phyloP scores from a whole-genome alignment of 2,113 vertebrate genomes.

The Cepphus grylle region DNA sequence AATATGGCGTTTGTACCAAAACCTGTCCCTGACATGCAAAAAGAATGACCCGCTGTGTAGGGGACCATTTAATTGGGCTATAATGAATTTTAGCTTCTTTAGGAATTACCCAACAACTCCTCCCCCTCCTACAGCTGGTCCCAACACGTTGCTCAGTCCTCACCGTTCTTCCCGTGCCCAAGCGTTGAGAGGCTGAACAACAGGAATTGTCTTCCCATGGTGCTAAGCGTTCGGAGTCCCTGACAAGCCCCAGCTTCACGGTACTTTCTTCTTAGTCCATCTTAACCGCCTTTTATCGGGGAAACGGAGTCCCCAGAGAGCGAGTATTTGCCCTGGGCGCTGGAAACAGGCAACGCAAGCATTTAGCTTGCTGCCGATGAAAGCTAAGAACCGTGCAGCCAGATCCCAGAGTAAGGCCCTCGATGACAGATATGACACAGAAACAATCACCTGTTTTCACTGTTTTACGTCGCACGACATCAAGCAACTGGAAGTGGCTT shows the following conservation, averaged over 20 bases:
- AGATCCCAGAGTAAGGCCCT: background rate
- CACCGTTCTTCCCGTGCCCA: accelerated
- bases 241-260: accelerated
- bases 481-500: background rate
- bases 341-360: background rate
- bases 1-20: background rate
- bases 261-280: background rate
- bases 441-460: background rate
- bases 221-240: background rate
- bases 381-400: background rate
- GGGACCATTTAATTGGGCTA: background rate
- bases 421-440: background rate
- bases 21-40: background rate
- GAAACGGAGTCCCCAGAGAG: background rate
- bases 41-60: background rate
- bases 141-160: background rate
- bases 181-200: background rate
- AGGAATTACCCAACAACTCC: background rate
- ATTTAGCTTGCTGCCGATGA: background rate
- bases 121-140: background rate
- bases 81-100: background rate
- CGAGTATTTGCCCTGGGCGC: accelerated
- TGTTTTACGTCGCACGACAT: background rate
- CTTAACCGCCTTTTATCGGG: background rate
- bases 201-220: background rate